These are phyloP conservation scores for Lordiphosa clarofinis DNA, from an alignment of 1,140 invertebrate genomes.

Conservation along the genomic window DNA sequence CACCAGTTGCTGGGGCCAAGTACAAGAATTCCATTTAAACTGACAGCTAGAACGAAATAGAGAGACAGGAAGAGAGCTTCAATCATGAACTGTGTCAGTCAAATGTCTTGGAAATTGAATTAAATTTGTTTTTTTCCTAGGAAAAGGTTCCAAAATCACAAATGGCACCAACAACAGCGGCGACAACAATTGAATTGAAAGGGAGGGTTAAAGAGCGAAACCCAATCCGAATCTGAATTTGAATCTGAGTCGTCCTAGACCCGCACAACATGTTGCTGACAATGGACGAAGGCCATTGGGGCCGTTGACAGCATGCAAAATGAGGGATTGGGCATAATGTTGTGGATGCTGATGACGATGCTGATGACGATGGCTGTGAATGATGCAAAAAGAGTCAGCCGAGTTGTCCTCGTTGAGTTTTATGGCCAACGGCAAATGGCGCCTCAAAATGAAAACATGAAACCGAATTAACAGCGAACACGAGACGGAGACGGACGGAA, in stretches of 20 bases:
- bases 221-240: not conserved
- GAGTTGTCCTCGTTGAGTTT: slow-evolving; percentile 46
- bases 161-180: slow-evolving; percentile 1
- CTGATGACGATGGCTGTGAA: slow-evolving; percentile 28
- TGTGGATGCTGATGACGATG: slow-evolving; percentile 28
- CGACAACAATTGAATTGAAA: slow-evolving; percentile 5
- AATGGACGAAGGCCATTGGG: slow-evolving; percentile 20
- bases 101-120: slow-evolving; percentile 7
- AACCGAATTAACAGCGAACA: slow-evolving; percentile 65
- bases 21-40: too few relatives aligned
- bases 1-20: too few relatives aligned
- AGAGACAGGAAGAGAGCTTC: not conserved
- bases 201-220: slow-evolving; percentile 13
- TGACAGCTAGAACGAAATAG: too few relatives aligned
- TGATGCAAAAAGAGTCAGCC: slow-evolving; percentile 36
- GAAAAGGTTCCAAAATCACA: not conserved
- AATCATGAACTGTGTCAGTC: slow-evolving; percentile 8
- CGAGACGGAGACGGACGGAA: slow-evolving; percentile 22
- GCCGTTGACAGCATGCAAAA: slow-evolving; percentile 30
- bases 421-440: slow-evolving; percentile 60
- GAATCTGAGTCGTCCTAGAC: not conserved
- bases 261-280: slow-evolving; percentile 30
- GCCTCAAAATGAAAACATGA: slow-evolving; percentile 66
- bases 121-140: slow-evolving; percentile 1
- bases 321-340: slow-evolving; percentile 21